Evolutionary conservation across 2,113 vertebrate species (phyloP).

Genomic region (Camelus bactrianus): DNA sequence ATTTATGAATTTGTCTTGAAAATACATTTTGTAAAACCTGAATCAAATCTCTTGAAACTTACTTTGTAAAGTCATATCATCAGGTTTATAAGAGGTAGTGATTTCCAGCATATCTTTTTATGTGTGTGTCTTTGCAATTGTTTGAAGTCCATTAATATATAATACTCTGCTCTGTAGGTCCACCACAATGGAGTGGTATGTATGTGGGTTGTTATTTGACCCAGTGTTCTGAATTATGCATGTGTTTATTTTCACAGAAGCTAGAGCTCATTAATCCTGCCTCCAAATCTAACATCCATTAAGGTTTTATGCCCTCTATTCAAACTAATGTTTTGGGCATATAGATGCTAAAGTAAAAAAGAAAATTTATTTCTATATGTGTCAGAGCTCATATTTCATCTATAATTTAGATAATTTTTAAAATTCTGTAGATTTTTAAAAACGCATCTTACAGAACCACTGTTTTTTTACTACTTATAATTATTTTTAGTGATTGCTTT

Average conservation of each 20-base stretch:
- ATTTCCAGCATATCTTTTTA: conserved; percentile 1
- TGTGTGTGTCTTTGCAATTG: not conserved
- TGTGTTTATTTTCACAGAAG: conserved; percentile 49
- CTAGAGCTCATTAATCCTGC: not conserved
- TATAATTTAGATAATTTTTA: conserved; percentile 12
- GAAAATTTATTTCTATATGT: not conserved
- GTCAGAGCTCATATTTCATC: not conserved
- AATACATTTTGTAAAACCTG: conserved; percentile 23
- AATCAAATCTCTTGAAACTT: conserved; percentile 50
- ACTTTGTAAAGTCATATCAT: conserved; percentile 27
- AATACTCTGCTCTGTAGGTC: conserved; percentile 68
- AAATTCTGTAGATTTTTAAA: not conserved
- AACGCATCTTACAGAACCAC: not conserved
- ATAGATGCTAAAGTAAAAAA: not conserved
- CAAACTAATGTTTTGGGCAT: not conserved
- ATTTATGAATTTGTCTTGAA: conserved; percentile 40
- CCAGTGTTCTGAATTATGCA: conserved; percentile 39
- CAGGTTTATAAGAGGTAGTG: conserved; percentile 31
- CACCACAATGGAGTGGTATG: conserved; percentile 78
- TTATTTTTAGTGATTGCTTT: conserved; percentile 55
- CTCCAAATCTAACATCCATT: conserved; percentile 10
- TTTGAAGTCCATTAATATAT: conserved; percentile 27
- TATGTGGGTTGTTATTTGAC: conserved; percentile 52
- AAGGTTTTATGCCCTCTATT: not conserved
- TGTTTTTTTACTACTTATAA: not conserved